Evolutionary conservation across 2,113 vertebrate genomes (phyloP).

Genomic region (Spea bombifrons): DNA sequence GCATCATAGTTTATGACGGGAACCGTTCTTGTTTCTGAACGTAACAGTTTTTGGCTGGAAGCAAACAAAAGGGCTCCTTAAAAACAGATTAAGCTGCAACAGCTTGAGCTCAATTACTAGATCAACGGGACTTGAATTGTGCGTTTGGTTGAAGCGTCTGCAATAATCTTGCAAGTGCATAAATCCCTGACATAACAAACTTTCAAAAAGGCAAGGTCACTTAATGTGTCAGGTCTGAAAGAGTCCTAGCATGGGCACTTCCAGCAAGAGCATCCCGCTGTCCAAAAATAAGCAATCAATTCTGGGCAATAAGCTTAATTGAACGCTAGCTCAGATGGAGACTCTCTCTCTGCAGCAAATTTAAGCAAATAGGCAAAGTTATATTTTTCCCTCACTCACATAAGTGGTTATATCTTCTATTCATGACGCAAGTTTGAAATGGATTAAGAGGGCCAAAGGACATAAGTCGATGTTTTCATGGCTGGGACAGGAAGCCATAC

Average conservation of each 20-base stretch:
- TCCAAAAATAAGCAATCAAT: slow-evolving; percentile 28
- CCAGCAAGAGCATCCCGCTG: slow-evolving; percentile 35
- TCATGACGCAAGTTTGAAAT: no score
- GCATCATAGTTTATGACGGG: background rate
- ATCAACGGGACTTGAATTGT: slow-evolving; percentile 36
- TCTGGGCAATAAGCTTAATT: slow-evolving; percentile 22
- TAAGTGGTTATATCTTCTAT: slow-evolving; percentile 20
- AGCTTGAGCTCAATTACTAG: slow-evolving; percentile 46
- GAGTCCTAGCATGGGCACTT: slow-evolving; percentile 38
- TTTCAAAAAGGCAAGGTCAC: slow-evolving; percentile 17
- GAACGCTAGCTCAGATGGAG: slow-evolving; percentile 26
- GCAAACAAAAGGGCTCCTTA: slow-evolving; percentile 18
- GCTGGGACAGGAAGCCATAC: background rate
- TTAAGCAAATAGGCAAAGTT: slow-evolving; percentile 17
- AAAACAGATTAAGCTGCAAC: slow-evolving; percentile 30
- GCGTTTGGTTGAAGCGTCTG: slow-evolving; percentile 18
- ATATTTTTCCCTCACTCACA: background rate
- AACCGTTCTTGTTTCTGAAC: background rate
- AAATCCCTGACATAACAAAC: slow-evolving; percentile 31
- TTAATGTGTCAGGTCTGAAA: slow-evolving; percentile 33
- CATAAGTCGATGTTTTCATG: background rate
- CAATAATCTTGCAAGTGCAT: slow-evolving; percentile 43
- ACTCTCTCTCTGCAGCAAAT: slow-evolving; percentile 8
- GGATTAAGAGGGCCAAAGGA: background rate
- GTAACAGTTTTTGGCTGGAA: slow-evolving; percentile 12